A percentile compares a stretch with the other conserved stretches of the same genome.
Evolutionary conservation across 2,888 invertebrate genomes (phyloP).

Genomic region (Drosophila testacea): DNA sequence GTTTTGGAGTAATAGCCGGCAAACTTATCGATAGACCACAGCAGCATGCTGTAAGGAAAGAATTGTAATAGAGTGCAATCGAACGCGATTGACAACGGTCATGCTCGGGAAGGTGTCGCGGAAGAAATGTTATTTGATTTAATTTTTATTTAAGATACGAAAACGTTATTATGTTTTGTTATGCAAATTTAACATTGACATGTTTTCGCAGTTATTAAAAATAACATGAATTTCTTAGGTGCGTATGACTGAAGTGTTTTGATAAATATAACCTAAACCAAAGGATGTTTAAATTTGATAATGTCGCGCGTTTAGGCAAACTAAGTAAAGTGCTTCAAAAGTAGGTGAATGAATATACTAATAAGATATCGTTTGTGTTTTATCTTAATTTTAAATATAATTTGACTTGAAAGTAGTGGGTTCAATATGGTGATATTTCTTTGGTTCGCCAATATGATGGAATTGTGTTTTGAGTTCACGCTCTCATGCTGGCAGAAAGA

Average conservation of each 20-base stretch:
- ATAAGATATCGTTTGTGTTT: constrained; percentile 1
- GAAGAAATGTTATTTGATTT: constrained; percentile 20
- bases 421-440: constrained; percentile 36
- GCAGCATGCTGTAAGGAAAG: constrained; percentile 21
- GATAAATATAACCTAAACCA: not conserved
- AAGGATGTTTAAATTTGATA: constrained; percentile 33
- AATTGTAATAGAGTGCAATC: constrained; percentile 55
- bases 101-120: constrained; percentile 30
- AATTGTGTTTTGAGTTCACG: constrained; percentile 70
- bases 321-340: constrained; percentile 31
- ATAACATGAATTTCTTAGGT: not conserved
- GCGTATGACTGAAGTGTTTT: constrained; percentile 11
- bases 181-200: constrained; percentile 17
- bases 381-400: not conserved
- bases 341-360: constrained; percentile 18
- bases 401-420: constrained; percentile 13
- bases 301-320: constrained; percentile 27
- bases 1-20: constrained; percentile 4
- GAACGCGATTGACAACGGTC: constrained; percentile 58
- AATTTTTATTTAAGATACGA: constrained; percentile 27
- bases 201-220: constrained; percentile 18
- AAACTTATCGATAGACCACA: constrained; percentile 44
- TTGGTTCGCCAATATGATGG: constrained; percentile 44
- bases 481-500: constrained; percentile 50
- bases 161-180: constrained; percentile 23